Evolutionary conservation across 2,888 invertebrate genomes (phyloP).

Genomic region (Drosophila eohydei): DNA sequence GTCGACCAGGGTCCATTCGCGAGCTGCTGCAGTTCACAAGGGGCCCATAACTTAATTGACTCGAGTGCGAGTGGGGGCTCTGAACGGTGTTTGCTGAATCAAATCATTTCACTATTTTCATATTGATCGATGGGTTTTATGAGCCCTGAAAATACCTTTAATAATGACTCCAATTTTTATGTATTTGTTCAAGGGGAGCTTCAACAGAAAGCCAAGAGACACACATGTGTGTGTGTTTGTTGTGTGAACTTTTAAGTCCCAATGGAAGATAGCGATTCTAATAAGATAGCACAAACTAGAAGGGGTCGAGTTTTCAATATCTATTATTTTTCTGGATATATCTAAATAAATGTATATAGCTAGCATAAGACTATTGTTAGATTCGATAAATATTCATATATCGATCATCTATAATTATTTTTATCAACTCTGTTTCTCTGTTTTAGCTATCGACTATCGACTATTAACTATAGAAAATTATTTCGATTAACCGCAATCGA

Average conservation of each 20-base stretch:
- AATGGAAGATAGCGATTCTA: neutral
- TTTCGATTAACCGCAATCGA: neutral
- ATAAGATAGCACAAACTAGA: neutral
- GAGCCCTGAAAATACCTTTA: constrained; percentile 7
- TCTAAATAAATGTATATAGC: neutral
- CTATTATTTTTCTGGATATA: neutral
- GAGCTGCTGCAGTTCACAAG: constrained; percentile 22
- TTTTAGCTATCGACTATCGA: neutral
- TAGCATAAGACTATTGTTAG: neutral
- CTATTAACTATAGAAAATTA: neutral
- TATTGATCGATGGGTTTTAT: constrained; percentile 47
- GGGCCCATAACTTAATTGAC: constrained; percentile 38
- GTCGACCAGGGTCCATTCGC: constrained; percentile 27
- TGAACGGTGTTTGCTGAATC: constrained; percentile 30
- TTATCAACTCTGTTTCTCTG: too few species aligned
- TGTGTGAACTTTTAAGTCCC: neutral
- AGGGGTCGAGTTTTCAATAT: neutral
- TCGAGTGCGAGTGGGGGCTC: neutral
- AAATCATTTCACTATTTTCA: constrained; percentile 29
- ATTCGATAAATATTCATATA: neutral
- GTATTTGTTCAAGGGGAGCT: neutral
- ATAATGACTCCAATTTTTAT: constrained; percentile 8
- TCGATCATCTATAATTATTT: too few species aligned
- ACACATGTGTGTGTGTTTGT: neutral
- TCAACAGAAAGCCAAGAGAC: neutral